phyloP scores from a whole-genome alignment of 2,797 vertebrate species.

The Scolopax bukidnonensis region DNA sequence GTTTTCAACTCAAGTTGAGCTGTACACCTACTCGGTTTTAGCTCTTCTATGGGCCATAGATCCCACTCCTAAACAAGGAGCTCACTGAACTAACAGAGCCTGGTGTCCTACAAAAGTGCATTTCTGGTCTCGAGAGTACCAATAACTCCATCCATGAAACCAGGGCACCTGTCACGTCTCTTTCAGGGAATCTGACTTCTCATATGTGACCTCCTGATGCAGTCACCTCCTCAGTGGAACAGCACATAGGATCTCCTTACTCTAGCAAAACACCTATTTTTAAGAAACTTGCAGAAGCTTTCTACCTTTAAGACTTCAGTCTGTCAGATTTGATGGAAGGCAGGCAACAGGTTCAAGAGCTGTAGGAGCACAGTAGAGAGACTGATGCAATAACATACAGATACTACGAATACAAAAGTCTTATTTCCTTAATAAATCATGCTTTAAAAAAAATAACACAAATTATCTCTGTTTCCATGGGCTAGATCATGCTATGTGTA shows the following conservation, averaged over 20 bases:
- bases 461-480: neutral
- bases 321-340: neutral
- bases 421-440: neutral
- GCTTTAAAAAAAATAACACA: neutral
- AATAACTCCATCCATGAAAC: neutral
- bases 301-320: neutral
- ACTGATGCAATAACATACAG: neutral
- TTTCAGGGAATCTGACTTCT: neutral
- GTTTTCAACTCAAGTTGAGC: neutral
- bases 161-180: neutral
- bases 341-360: neutral
- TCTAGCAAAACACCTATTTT: neutral
- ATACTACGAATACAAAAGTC: neutral
- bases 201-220: neutral
- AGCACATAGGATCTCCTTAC: neutral
- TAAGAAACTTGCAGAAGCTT: neutral
- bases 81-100: neutral
- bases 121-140: neutral
- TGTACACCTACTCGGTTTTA: conserved; percentile 12
- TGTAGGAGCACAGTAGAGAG: neutral
- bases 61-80: neutral
- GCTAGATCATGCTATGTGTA: neutral
- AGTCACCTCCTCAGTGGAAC: neutral
- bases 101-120: neutral
- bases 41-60: neutral